Base-by-base conservation (phyloP, 1,140 invertebrate genomes). In the Caenorhabditis inopinata region DNA sequence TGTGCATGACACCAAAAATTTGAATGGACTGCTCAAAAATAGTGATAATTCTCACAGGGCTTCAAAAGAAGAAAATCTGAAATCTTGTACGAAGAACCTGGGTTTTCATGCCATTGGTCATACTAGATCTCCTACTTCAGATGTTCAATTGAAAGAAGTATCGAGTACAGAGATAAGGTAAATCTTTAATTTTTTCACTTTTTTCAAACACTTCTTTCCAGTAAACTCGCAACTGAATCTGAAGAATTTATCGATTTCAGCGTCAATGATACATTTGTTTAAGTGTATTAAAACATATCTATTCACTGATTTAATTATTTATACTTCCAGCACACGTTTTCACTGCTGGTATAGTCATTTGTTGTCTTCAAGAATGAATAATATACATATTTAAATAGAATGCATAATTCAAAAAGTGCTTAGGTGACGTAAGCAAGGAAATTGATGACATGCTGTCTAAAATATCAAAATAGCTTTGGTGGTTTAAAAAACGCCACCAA, bases 401-500 rank as follows among this genome's bases (percentile, higher is more conserved):
- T 38, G 58, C 58, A 68, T 68, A 68, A 32, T 32, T 58, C 51
- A 32, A 58, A 16, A 68, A 68, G 58, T 68, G 58, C 38, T 68
- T 68, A 38, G 16, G 38, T 68, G 58, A 68, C 58, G 58, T 68
- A 68, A 29, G 23, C 58, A 7, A 12, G 11, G 6, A 68, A 68
- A 68, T 68, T 68, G 58, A 68, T 68, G 58, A 68, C 38, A 68
- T 68, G 32, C 38, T 29, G 27, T 68, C 58, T 68, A 29, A n/a
- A 38, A 38, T 11, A 25, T 32, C 38, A 38, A 68, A 68, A 18
- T 29, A 68, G 35, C 58, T n/a, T 29, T 32, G 35, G 29, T 29
- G 35, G 58, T 68, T 68, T 38, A 38, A 42, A 6, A 38, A 38
- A 3, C 27, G 58, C 32, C 6, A 68, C 35, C 32, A 29, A 42